A percentile compares a stretch with the other conserved stretches of the same genome.
phyloP scores from a whole-genome alignment of 2,888 invertebrate species.

The Eristalis tenax region DNA sequence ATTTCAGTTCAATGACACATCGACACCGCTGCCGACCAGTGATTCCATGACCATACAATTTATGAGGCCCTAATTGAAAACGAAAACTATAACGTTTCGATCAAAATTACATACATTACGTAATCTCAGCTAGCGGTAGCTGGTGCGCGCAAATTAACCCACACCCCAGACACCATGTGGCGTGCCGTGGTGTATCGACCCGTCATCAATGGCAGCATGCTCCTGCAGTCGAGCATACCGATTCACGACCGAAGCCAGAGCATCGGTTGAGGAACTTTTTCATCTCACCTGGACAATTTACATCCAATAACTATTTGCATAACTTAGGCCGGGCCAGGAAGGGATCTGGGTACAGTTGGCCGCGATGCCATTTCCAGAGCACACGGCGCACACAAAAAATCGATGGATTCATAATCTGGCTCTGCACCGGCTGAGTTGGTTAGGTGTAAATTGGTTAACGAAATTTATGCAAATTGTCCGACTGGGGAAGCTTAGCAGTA shows the following conservation, averaged over 20 bases:
- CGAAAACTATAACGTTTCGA: conserved; percentile 70
- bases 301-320: conserved; percentile 71
- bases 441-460: conserved; percentile 70
- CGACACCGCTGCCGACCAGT: background rate
- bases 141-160: conserved; percentile 66
- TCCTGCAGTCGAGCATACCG: conserved; percentile 10
- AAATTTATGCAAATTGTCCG: conserved; percentile 70
- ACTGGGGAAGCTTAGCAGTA: conserved; percentile 54
- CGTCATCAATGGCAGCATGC: conserved; percentile 50
- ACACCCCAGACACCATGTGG: conserved; percentile 61
- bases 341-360: conserved; percentile 41
- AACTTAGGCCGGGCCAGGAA: conserved; percentile 50
- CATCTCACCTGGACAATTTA: conserved; percentile 66
- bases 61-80: conserved; percentile 69
- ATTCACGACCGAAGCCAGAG: background rate
- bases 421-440: conserved; percentile 34
- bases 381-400: background rate
- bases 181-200: conserved; percentile 41
- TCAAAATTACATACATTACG: conserved; percentile 68
- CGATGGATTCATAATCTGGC: conserved; percentile 53
- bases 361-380: conserved; percentile 38
- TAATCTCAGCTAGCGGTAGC: conserved; percentile 68
- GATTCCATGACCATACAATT: conserved; percentile 33
- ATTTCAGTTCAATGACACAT: conserved; percentile 66
- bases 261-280: conserved; percentile 34